Percentiles rank a stretch among this genome's conserved stretches.
Conservation (phyloP, 2,888 invertebrate genomes). For the Agrotis exclamationis region DNA sequence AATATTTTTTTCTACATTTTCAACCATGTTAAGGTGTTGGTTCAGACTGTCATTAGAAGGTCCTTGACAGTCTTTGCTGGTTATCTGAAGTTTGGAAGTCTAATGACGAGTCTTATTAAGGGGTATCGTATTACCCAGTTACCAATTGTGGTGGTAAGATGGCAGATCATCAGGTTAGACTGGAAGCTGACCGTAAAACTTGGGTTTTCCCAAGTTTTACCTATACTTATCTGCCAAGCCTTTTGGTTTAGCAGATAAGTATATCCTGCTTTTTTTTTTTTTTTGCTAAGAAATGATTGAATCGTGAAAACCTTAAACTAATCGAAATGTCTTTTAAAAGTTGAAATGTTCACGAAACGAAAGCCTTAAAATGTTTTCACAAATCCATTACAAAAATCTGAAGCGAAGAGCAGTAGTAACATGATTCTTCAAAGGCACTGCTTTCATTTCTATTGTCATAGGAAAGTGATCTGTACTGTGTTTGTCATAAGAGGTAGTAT, state of each 20-base stretch:
- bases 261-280: too few relatives aligned
- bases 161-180: neutral
- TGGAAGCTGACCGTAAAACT: neutral
- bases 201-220: too few relatives aligned
- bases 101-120: neutral
- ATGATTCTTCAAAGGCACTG: slow-evolving; percentile 22
- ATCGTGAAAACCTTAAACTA: neutral
- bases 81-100: neutral
- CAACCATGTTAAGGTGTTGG: neutral
- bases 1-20: neutral
- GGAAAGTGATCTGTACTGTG: slow-evolving; percentile 16
- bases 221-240: too few relatives aligned
- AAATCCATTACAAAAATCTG: slow-evolving; percentile 47
- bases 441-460: neutral
- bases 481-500: slow-evolving; percentile 7
- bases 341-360: neutral
- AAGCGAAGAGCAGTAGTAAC: slow-evolving; percentile 28
- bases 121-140: neutral
- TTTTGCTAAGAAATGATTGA: too few relatives aligned
- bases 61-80: neutral
- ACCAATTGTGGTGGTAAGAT: neutral
- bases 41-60: neutral
- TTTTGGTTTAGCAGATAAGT: too few relatives aligned
- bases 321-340: neutral
- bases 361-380: slow-evolving; percentile 21